Percentiles rank a stretch among this genome's conserved stretches.
Conservation (phyloP, 64 coral and sea anemone genomes). For the Montipora efflorescens region DNA sequence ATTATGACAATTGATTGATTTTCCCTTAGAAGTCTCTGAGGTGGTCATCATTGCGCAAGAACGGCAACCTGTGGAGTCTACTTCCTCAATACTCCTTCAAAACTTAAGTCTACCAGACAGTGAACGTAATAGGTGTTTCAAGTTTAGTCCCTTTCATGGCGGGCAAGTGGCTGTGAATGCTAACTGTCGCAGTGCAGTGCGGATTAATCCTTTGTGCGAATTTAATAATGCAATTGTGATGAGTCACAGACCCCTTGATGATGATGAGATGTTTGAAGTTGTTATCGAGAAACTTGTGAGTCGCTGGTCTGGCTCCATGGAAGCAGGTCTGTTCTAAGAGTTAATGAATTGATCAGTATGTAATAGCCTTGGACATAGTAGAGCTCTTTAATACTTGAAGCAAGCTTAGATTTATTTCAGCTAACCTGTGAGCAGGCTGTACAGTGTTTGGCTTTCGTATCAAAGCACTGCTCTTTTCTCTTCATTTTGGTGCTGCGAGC, state of each 20-base stretch:
- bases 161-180: constrained; percentile 85
- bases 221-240: constrained; percentile 98
- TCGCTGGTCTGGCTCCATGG: constrained; percentile 97
- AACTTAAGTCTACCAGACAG: constrained; percentile 23
- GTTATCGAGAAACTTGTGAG: constrained; percentile 87
- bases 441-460: no score
- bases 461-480: no score
- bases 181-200: constrained; percentile 71
- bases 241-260: constrained; percentile 84
- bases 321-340: constrained; percentile 72
- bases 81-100: neutral
- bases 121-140: constrained; percentile 66
- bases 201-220: constrained; percentile 91
- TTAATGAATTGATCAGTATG: no score
- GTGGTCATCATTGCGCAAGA: constrained; percentile 32
- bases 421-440: no score
- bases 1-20: no score
- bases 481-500: no score
- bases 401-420: no score
- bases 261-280: constrained; percentile 95
- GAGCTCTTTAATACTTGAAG: no score
- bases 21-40: neutral
- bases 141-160: constrained; percentile 90
- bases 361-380: no score
- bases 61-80: neutral